phyloP scores from a whole-genome alignment of 2,797 vertebrate species.

The Enteromius anoplus region DNA sequence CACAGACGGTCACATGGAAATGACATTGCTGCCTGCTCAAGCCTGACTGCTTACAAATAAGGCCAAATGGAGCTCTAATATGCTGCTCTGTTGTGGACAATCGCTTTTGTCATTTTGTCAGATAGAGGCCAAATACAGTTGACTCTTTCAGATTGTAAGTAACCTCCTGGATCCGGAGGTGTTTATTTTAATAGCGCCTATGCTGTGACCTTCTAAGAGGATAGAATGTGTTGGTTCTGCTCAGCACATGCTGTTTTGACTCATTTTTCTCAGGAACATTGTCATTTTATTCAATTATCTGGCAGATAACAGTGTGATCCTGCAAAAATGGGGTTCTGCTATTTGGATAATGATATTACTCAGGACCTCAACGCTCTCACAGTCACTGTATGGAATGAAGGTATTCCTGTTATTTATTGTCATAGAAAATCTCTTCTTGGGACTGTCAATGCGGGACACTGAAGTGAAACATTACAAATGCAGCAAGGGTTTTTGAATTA shows the following conservation, averaged over 20 bases:
- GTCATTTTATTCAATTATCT: conserved; percentile 26
- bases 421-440: neutral
- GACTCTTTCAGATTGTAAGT: neutral
- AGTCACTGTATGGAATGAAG: neutral
- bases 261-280: neutral
- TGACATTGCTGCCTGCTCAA: conserved; percentile 37
- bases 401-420: neutral
- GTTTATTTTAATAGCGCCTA: neutral
- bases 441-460: neutral
- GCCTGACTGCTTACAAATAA: conserved; percentile 67
- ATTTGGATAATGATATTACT: conserved; percentile 2
- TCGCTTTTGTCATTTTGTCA: conserved; percentile 50
- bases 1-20: conserved; percentile 37
- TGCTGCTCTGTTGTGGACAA: conserved; percentile 26
- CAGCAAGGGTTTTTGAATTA: neutral
- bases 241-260: neutral
- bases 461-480: conserved; percentile 15
- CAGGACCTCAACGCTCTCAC: neutral
- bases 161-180: neutral
- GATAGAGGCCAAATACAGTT: conserved; percentile 20
- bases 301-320: neutral
- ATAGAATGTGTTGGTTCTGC: neutral
- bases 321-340: conserved; percentile 10
- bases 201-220: conserved; percentile 18
- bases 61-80: conserved; percentile 33